Conservation (phyloP, 2,797 vertebrate species). For the Microchirus variegatus region DNA sequence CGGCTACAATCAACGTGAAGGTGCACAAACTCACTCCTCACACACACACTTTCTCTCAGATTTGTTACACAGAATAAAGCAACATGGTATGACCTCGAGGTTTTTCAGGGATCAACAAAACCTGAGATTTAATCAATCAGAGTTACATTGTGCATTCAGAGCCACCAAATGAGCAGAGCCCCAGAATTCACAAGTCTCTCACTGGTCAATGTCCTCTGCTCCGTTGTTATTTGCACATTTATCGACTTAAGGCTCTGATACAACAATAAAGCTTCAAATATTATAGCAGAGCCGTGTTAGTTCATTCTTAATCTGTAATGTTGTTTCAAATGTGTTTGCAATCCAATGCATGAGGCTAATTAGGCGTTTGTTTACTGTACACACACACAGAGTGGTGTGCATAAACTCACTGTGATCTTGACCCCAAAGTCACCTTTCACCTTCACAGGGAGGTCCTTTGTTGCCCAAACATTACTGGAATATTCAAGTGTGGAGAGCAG, state of each 20-base stretch:
- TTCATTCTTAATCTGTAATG: too few relatives aligned
- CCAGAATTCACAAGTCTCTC: neutral
- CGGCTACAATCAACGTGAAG: slow-evolving; percentile 2
- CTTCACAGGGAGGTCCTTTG: slow-evolving; percentile 27
- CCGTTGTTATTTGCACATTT: neutral
- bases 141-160: neutral
- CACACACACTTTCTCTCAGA: too few relatives aligned
- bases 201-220: neutral
- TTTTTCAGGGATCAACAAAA: neutral
- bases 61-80: too few relatives aligned
- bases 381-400: neutral
- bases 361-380: neutral
- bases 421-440: slow-evolving; percentile 46
- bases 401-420: slow-evolving; percentile 64
- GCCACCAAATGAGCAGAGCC: neutral
- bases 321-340: too few relatives aligned
- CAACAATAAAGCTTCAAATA: too few relatives aligned
- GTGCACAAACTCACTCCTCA: slow-evolving; percentile 3
- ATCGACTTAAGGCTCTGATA: neutral
- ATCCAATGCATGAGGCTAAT: too few relatives aligned
- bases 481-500: neutral
- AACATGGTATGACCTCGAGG: too few relatives aligned
- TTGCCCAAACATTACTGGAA: neutral
- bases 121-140: neutral
- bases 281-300: too few relatives aligned